Percentiles rank a stretch among this genome's conserved stretches.
Evolutionary conservation across 2,113 vertebrate species (phyloP).

Genomic region (Pseudorasbora parva): DNA sequence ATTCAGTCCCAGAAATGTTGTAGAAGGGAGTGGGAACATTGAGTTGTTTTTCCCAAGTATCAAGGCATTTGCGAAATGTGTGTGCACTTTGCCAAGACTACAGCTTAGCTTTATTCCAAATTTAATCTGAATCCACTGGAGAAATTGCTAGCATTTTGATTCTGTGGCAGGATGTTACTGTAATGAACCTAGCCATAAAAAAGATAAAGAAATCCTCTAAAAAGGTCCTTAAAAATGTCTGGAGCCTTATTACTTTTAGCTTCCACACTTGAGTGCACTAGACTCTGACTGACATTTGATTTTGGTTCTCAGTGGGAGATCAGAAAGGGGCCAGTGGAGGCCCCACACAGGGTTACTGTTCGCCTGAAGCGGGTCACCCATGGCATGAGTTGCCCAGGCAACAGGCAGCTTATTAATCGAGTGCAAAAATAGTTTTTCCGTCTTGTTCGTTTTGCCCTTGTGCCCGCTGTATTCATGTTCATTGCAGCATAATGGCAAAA

Average conservation of each 20-base stretch:
- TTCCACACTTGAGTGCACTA: slow-evolving; percentile 1
- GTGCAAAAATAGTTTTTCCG: neutral
- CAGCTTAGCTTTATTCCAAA: slow-evolving; percentile 17
- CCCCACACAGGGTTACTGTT: slow-evolving; percentile 7
- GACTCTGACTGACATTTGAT: slow-evolving; percentile 44
- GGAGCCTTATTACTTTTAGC: slow-evolving; percentile 21
- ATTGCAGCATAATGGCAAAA: neutral
- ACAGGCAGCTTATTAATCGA: slow-evolving; percentile 45
- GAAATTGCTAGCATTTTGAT: slow-evolving; percentile 16
- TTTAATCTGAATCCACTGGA: neutral
- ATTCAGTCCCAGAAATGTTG: neutral
- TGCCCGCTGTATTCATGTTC: neutral
- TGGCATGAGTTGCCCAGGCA: slow-evolving; percentile 29
- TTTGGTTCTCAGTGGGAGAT: slow-evolving; percentile 39
- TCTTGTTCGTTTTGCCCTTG: slow-evolving; percentile 17
- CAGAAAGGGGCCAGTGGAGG: slow-evolving; percentile 17
- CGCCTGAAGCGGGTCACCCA: slow-evolving; percentile 36
- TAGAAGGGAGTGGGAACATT: neutral
- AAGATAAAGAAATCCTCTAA: neutral
- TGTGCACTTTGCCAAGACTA: slow-evolving; percentile 9
- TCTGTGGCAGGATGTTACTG: slow-evolving; percentile 1
- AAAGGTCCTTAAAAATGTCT: neutral
- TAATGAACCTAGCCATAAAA: neutral
- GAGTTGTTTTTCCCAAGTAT: neutral
- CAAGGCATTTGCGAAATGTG: neutral